Evolutionary conservation across 2,113 vertebrate species (phyloP).

Genomic region (Psophia crepitans): DNA sequence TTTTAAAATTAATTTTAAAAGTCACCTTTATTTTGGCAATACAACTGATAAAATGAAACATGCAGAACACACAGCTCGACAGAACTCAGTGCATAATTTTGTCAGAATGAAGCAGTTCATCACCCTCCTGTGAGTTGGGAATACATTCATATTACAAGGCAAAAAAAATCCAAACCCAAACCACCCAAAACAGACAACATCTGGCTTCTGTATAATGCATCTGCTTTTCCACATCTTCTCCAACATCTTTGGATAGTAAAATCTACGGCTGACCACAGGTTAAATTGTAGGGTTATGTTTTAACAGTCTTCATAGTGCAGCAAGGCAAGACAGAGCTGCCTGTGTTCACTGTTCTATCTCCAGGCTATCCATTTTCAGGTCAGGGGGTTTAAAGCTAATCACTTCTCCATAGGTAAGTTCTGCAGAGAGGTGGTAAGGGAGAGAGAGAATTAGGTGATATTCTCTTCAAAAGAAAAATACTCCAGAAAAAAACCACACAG

Average conservation of each 20-base stretch:
- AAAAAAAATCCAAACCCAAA: not conserved
- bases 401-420: slow-evolving; percentile 94
- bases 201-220: slow-evolving; percentile 18
- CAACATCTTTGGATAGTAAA: slow-evolving; percentile 64
- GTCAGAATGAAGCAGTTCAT: slow-evolving; percentile 56
- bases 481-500: not conserved
- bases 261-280: slow-evolving; percentile 32
- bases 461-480: not conserved
- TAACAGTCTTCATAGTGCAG: slow-evolving; percentile 63
- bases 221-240: slow-evolving; percentile 37
- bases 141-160: slow-evolving; percentile 68
- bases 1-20: slow-evolving; percentile 40
- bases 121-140: not conserved
- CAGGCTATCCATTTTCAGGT: slow-evolving; percentile 82
- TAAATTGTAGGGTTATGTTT: slow-evolving; percentile 43
- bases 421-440: slow-evolving; percentile 36
- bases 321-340: slow-evolving; percentile 26
- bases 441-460: not conserved
- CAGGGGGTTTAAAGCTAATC: slow-evolving; percentile 85
- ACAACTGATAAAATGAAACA: slow-evolving; percentile 65
- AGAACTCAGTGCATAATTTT: slow-evolving; percentile 71
- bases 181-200: not conserved
- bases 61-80: slow-evolving; percentile 53
- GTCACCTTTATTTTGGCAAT: slow-evolving; percentile 59
- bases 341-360: slow-evolving; percentile 84